These are phyloP conservation scores for Cottus gobio DNA, from an alignment of 2,113 vertebrate genomes.

Conservation along the genomic window DNA sequence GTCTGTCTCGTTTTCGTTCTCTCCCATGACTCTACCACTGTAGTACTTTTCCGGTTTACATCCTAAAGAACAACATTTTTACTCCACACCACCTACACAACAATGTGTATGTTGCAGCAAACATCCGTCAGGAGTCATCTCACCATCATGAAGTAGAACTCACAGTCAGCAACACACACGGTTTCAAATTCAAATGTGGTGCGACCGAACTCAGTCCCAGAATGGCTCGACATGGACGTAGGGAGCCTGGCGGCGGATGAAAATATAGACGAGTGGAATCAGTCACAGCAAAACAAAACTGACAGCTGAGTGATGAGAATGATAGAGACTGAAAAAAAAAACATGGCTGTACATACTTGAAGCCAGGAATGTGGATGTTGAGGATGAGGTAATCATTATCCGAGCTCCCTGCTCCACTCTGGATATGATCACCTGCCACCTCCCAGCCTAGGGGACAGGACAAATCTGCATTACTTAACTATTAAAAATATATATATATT, in stretches of 20 bases:
- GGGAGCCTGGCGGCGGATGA: conserved; percentile 84
- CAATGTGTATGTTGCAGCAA: neutral
- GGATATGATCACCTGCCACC: conserved; percentile 93
- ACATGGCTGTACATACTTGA: conserved; percentile 87
- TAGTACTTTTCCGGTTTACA: conserved; percentile 93
- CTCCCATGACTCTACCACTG: conserved; percentile 95
- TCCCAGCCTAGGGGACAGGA: conserved; percentile 89
- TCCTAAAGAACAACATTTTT: conserved; percentile 82
- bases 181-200: conserved; percentile 97
- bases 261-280: neutral
- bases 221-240: conserved; percentile 88
- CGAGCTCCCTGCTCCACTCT: conserved; percentile 91
- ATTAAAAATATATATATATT: neutral
- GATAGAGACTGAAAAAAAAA: neutral
- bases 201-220: conserved; percentile 89
- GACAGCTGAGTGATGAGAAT: neutral
- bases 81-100: neutral
- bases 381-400: conserved; percentile 98
- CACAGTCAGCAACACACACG: conserved; percentile 90
- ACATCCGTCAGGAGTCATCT: conserved; percentile 51
- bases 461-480: neutral
- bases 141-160: conserved; percentile 99
- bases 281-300: neutral
- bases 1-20: conserved; percentile 91
- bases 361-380: conserved; percentile 94